Evolutionary conservation across 1,140 invertebrate genomes (phyloP), one percentile per base, ranked within the genome.

Genomic region (Caenorhabditis brenneri): DNA sequence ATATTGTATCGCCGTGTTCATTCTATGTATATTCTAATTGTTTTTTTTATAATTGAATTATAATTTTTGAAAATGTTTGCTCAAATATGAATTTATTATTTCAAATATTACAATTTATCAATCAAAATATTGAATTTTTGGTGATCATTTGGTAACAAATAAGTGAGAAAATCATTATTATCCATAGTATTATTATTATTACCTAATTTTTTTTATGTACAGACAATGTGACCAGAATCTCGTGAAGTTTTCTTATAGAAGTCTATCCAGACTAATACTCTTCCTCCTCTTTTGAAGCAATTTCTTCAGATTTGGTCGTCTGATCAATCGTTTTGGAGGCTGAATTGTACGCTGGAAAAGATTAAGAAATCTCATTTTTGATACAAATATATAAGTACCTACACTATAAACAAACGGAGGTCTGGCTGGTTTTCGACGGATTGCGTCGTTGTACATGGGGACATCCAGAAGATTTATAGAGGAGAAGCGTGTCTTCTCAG

Each of bases 41-140:
- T 74, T 74, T 58, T 74, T 46, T 42, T 42, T 74, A 10, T 42
- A 74, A 74, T 42, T 74, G 1, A 74, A 74, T n/a, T n/a, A n/a
- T n/a, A 74, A 74, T 74, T 74, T n/a, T 36, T 12, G 39, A 42
- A 65, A 65, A 36, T n/a, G 33, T 33, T 58, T 39, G 65, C 36
- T 74, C 65, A 74, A 74, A 24, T 74, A 74, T 42, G 65, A 74
- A 74, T 74, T 74, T 74, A 74, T 74, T 39, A 24, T 22, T 36
- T 36, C n/a, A 12, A 39, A 36, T 12, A 39, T 58, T n/a, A n/a
- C n/a, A n/a, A n/a, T n/a, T n/a, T 65, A 29, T 33, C 7, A 10
- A 36, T 2, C 2, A 19, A 36, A 10, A 5, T 19, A 16, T 33
- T n/a, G 0, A 65, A 33, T 65, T 60, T 36, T 65, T 65, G 58